phyloP scores from a whole-genome alignment of 23 tunicate species.

The Oikopleura dioica region DNA sequence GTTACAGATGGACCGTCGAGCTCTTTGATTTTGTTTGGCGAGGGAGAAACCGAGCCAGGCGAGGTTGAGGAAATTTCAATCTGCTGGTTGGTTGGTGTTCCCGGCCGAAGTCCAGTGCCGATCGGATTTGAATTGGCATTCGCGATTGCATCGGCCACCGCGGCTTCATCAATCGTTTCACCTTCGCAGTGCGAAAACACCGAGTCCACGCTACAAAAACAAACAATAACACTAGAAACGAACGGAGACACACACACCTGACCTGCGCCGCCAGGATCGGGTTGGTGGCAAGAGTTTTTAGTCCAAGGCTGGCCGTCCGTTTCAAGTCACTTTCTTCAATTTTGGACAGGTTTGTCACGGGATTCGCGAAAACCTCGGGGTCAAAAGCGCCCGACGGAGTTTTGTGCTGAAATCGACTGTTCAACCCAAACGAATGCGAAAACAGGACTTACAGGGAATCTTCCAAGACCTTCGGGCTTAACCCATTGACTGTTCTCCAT shows the following conservation, averaged over 20 bases:
- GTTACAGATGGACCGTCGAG: not conserved
- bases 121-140: not conserved
- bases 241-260: not conserved
- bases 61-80: too few relatives aligned
- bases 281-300: not conserved
- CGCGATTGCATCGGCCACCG: not conserved
- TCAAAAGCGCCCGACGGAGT: conserved; percentile 10
- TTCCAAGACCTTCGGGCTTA: too few relatives aligned
- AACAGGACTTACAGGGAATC: too few relatives aligned
- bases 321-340: too few relatives aligned
- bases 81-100: not conserved
- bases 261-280: not conserved
- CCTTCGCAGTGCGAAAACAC: not conserved
- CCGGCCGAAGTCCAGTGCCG: not conserved
- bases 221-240: not conserved
- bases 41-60: not conserved
- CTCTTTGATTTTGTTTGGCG: not conserved
- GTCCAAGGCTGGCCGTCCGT: too few relatives aligned
- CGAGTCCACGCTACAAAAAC: not conserved
- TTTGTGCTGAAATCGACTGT: not conserved
- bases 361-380: not conserved
- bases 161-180: not conserved
- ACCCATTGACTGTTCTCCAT: too few relatives aligned
- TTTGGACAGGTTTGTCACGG: too few relatives aligned
- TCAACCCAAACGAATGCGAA: too few relatives aligned